Base-by-base conservation (phyloP, 1,140 invertebrate genomes). In the Zaprionus lachaisei region DNA sequence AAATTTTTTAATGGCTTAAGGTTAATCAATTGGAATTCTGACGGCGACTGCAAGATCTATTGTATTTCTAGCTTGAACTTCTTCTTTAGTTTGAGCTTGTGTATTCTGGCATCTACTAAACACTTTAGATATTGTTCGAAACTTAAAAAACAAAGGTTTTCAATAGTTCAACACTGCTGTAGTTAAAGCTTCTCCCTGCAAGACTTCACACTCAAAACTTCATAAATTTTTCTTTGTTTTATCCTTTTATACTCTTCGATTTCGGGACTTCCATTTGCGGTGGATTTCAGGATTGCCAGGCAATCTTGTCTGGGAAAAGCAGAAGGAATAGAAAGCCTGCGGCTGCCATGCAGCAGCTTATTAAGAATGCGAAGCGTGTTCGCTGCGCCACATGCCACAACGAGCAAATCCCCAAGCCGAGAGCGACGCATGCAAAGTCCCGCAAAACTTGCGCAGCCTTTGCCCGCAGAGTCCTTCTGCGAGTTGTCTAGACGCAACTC, bases 281-380 rank as follows among this genome's bases (percentile, higher is more conserved):
- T 56, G 34, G 64, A 56, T 66, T 57, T 66, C 4, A 12, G 34
- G 51, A 31, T 66, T 31, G 41, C n/a, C 41, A 66, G 38, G 2
- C 34, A 24, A 65, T 56, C n/a, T 17, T 7, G 17, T 47, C n/a
- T 47, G 17, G n/a, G 1, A 38, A 4, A 14, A 5, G 20, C 14
- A n/a, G 14, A 49, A 7, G 12, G 14, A 11, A 26, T 28, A 54
- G 15, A n/a, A 47, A 47, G n/a, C 41, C 41, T 47, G 26, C 26
- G 22, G 22, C 47, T 37, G 37, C 24, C 28, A 22, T 54, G 60
- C 41, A 15, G 60, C 38, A 67, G 61, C 83, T 89, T 80, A 86
- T 86, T 86, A 83, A 60, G 67, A 76, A 86, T 86, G 83, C 83
- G 87, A 71, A 86, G 66, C 84, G 77, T 80, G 84, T 83, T 87